Conservation (phyloP, 2,113 vertebrate genomes). For the Clarias macrocephalus region DNA sequence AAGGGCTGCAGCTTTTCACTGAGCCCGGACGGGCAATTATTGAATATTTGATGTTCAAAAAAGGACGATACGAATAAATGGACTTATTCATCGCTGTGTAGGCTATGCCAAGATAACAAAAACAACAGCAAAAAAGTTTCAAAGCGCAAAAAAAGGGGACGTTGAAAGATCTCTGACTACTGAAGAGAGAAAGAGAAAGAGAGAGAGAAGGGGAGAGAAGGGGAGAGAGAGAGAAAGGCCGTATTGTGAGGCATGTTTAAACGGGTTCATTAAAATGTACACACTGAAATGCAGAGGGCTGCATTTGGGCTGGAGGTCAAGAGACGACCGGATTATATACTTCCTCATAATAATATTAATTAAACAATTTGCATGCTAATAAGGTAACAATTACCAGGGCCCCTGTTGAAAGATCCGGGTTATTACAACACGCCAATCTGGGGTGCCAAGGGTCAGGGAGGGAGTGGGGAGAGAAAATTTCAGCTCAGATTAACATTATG, state of each 20-base stretch:
- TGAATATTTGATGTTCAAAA: constrained; percentile 90
- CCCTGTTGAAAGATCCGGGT: constrained; percentile 99
- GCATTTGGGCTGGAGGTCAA: constrained; percentile 97
- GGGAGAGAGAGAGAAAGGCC: constrained; percentile 35
- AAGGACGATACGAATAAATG: constrained; percentile 68
- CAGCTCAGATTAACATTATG: constrained; percentile 99
- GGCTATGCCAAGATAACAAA: constrained; percentile 68
- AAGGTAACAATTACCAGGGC: constrained; percentile 99
- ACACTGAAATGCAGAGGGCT: constrained; percentile 85
- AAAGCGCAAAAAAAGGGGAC: constrained; percentile 75
- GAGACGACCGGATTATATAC: constrained; percentile 99
- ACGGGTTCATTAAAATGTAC: constrained; percentile 88
- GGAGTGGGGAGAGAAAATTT: constrained; percentile 96
- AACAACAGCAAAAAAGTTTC: constrained; percentile 66
- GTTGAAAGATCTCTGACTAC: constrained; percentile 73
- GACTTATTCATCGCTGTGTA: constrained; percentile 80
- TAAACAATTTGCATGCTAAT: constrained; percentile 99
- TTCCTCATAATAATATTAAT: constrained; percentile 99
- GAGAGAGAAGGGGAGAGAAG: constrained; percentile 68
- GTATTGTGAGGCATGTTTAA: constrained; percentile 80
- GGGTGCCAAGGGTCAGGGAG: constrained; percentile 95
- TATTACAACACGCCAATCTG: constrained; percentile 99
- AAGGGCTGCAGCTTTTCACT: constrained; percentile 91
- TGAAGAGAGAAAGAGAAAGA: constrained; percentile 48
- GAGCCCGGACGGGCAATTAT: constrained; percentile 91